phyloP scores from a whole-genome alignment of 2,888 invertebrate species.

The Platerodrilus igneus region DNA sequence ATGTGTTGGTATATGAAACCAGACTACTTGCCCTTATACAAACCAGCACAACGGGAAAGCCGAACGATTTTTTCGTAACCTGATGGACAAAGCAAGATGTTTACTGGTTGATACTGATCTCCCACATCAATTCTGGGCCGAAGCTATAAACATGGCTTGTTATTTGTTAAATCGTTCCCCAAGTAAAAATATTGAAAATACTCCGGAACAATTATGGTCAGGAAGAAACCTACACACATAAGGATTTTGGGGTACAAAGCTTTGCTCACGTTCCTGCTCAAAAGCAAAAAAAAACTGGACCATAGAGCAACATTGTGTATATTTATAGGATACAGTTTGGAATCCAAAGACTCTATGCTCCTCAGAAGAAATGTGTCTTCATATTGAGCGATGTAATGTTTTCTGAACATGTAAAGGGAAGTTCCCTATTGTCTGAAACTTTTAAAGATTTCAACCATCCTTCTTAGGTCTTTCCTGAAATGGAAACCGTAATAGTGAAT shows the following conservation, averaged over 20 bases:
- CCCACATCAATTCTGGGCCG: slow-evolving; percentile 17
- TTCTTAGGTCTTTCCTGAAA: too few relatives aligned
- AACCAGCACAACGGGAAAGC: slow-evolving; percentile 27
- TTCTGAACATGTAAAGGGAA: too few relatives aligned
- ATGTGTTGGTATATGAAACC: slow-evolving; percentile 22
- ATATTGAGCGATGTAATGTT: too few relatives aligned
- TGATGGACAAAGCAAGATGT: slow-evolving; percentile 23
- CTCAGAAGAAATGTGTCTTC: too few relatives aligned
- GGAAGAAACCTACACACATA: slow-evolving; percentile 34
- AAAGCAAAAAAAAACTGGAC: slow-evolving; percentile 34
- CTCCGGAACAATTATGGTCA: slow-evolving; percentile 39
- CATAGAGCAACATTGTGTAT: slow-evolving; percentile 33
- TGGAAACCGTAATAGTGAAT: too few relatives aligned
- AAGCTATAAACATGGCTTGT: slow-evolving; percentile 19
- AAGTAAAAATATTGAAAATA: slow-evolving; percentile 20
- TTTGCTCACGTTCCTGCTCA: slow-evolving; percentile 36
- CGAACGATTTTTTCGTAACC: slow-evolving; percentile 23
- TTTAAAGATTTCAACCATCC: too few relatives aligned
- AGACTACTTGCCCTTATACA: slow-evolving; percentile 24
- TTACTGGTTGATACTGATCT: slow-evolving; percentile 18
- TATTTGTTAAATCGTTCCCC: slow-evolving; percentile 15
- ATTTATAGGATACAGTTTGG: slow-evolving; percentile 38
- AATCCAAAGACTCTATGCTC: slow-evolving; percentile 15
- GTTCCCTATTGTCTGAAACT: too few relatives aligned
- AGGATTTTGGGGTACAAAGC: slow-evolving; percentile 39